A percentile compares a stretch with the other conserved stretches of the same genome.
These are phyloP conservation scores for Apis cerana DNA, from an alignment of 1,140 invertebrate species.

Conservation along the genomic window DNA sequence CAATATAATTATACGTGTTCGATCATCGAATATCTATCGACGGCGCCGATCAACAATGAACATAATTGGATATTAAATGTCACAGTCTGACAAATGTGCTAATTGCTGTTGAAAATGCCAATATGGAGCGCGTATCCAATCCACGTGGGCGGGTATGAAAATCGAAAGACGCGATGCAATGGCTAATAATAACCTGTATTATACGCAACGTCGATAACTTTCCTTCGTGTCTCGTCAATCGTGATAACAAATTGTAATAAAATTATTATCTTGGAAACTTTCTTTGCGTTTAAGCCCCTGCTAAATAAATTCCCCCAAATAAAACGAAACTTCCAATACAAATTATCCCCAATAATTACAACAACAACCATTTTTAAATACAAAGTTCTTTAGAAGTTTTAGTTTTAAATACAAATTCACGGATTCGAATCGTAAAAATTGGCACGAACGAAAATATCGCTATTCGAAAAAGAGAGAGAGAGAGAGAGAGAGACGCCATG, in stretches of 20 bases:
- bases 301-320: too few relatives aligned
- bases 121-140: neutral
- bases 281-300: too few relatives aligned
- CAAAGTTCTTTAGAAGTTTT: too few relatives aligned
- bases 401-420: too few relatives aligned
- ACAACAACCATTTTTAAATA: too few relatives aligned
- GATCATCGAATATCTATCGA: slow-evolving; percentile 27
- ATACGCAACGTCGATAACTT: neutral
- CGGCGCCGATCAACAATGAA: neutral
- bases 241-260: neutral
- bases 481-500: slow-evolving; percentile 35
- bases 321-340: too few relatives aligned
- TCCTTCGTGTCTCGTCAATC: neutral
- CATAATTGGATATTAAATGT: slow-evolving; percentile 24
- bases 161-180: neutral
- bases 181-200: neutral
- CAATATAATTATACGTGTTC: slow-evolving; percentile 20
- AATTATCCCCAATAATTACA: too few relatives aligned
- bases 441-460: slow-evolving; percentile 17
- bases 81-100: slow-evolving; percentile 1
- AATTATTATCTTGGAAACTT: neutral
- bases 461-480: slow-evolving; percentile 25
- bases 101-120: slow-evolving; percentile 23
- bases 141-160: neutral
- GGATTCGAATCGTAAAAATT: neutral